A percentile compares a stretch with the other conserved stretches of the same genome.
Conservation (phyloP, 2,113 vertebrate genomes). For the Forbesichthys papilliferus region DNA sequence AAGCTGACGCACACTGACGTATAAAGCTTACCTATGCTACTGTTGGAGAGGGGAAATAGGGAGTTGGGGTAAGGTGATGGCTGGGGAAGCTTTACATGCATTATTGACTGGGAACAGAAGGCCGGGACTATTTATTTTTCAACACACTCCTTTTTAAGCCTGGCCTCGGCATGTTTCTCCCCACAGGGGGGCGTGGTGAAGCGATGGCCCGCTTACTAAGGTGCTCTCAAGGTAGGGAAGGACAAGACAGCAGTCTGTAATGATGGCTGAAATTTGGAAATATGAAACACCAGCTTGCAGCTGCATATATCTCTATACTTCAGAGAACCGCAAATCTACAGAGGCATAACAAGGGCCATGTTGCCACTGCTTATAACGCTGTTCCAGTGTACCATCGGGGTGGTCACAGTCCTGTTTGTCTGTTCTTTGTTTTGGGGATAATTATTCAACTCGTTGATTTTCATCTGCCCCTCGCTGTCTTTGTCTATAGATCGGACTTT, state of each 20-base stretch:
- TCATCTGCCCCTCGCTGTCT: no score
- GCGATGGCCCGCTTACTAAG: conserved; percentile 51
- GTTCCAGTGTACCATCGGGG: no score
- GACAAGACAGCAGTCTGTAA: conserved; percentile 26
- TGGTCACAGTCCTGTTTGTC: no score
- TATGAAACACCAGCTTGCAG: no score
- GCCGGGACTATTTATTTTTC: conserved; percentile 34
- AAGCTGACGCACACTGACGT: conserved; percentile 38
- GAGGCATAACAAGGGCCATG: no score
- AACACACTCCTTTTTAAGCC: conserved; percentile 48
- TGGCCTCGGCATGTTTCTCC: neutral
- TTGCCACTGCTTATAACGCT: no score
- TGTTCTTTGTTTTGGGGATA: no score
- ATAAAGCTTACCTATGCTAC: conserved; percentile 43
- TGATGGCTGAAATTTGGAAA: no score
- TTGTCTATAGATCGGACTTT: no score
- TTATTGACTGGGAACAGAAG: conserved; percentile 57
- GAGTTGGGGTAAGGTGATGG: neutral
- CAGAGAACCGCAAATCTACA: no score
- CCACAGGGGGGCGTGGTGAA: conserved; percentile 3
- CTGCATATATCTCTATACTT: no score
- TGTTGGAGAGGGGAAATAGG: conserved; percentile 18
- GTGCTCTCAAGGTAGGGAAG: conserved; percentile 32
- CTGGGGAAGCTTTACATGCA: conserved; percentile 30
- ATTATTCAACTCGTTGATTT: no score